Conservation (phyloP, 2,113 vertebrate species). For the Pteropus alecto region DNA sequence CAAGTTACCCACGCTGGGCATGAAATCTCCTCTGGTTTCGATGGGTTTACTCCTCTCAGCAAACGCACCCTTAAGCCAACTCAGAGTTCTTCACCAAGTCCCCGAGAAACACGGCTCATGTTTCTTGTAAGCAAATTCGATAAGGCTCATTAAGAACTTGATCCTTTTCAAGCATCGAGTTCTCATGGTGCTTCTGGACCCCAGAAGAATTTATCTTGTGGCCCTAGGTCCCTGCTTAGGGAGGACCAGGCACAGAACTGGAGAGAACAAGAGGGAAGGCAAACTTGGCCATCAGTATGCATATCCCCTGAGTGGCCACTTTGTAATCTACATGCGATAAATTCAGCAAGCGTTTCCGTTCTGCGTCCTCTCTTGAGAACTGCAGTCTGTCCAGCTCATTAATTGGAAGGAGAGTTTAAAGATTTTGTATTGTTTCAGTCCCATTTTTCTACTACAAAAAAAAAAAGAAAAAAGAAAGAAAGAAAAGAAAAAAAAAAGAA, state of each 20-base stretch:
- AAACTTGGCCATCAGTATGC: conserved; percentile 13
- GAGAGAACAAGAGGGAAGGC: conserved; percentile 56
- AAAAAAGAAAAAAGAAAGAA: too few species aligned
- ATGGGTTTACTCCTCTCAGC: not conserved
- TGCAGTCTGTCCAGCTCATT: conserved; percentile 44
- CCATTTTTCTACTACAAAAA: conserved; percentile 41
- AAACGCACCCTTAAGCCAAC: conserved; percentile 18
- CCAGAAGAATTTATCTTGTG: conserved; percentile 13
- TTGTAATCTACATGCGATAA: conserved; percentile 62
- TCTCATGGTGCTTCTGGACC: conserved; percentile 44
- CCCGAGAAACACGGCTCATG: conserved; percentile 12
- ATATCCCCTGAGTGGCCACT: conserved; percentile 28
- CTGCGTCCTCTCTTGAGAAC: conserved; percentile 52
- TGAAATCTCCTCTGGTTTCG: not conserved
- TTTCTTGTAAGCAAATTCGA: conserved; percentile 63
- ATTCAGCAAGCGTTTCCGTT: conserved; percentile 48
- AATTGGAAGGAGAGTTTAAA: conserved; percentile 55
- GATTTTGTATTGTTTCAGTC: conserved; percentile 46
- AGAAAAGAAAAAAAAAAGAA: too few species aligned
- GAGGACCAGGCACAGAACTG: conserved; percentile 54
- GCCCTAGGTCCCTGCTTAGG: conserved; percentile 43
- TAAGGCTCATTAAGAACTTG: conserved; percentile 64
- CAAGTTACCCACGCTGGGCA: not conserved
- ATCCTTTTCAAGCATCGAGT: conserved; percentile 54
- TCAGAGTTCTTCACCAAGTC: conserved; percentile 28